Evolutionary conservation across 2,797 vertebrate genomes (phyloP).

Genomic region (Gobio occitaniae): DNA sequence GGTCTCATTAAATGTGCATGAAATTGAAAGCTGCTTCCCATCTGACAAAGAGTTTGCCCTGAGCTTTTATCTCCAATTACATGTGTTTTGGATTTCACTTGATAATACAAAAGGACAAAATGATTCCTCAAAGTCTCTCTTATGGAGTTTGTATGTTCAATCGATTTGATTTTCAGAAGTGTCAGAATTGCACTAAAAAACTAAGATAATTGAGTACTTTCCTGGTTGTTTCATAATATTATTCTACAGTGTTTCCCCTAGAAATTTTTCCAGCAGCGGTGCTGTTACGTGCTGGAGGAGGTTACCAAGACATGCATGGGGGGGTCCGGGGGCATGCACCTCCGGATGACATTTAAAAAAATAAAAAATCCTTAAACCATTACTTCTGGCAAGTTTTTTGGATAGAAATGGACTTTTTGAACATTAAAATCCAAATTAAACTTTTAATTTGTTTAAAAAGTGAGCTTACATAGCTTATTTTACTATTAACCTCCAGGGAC

Average conservation of each 20-base stretch:
- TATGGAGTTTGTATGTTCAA: conserved; percentile 2
- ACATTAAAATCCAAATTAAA: no score
- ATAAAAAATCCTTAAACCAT: no score
- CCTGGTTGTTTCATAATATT: neutral
- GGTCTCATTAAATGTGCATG: conserved; percentile 68
- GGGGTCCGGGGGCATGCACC: no score
- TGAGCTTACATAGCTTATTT: no score
- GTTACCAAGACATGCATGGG: no score
- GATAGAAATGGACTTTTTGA: no score
- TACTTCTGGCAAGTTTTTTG: no score
- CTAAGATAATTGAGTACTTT: neutral
- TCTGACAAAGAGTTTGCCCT: conserved; percentile 58
- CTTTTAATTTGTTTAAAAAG: no score
- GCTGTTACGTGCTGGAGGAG: no score
- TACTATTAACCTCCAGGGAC: no score
- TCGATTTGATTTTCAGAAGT: neutral
- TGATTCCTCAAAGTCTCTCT: neutral
- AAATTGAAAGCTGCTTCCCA: conserved; percentile 68
- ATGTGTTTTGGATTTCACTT: conserved; percentile 14
- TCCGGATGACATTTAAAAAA: no score
- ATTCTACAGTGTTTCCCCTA: neutral
- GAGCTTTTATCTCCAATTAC: conserved; percentile 20
- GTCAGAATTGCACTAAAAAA: neutral
- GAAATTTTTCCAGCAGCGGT: no score
- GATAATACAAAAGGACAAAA: neutral